phyloP scores from a whole-genome alignment of 2,888 invertebrate genomes.

The Parasteatoda lunata region DNA sequence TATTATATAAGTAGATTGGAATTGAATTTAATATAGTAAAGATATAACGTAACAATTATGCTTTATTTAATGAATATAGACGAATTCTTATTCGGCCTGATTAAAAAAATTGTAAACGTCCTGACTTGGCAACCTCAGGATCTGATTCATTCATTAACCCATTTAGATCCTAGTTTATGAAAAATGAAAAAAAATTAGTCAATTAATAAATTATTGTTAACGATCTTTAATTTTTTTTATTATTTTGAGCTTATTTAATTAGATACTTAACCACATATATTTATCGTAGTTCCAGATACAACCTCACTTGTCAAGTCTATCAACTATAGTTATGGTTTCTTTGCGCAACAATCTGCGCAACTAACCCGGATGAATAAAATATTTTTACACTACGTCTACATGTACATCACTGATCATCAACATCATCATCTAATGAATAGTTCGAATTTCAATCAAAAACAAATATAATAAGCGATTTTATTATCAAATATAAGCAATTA shows the following conservation, averaged over 20 bases:
- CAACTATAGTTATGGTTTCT: constrained; percentile 52
- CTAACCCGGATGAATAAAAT: constrained; percentile 62
- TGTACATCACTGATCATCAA: constrained; percentile 53
- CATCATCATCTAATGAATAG: constrained; percentile 50
- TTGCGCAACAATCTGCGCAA: constrained; percentile 68
- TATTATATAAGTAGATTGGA: too few species aligned
- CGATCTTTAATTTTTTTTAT: not conserved
- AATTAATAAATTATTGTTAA: not conserved
- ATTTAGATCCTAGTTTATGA: constrained; percentile 7
- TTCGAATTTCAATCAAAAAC: not conserved
- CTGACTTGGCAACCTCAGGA: constrained; percentile 66
- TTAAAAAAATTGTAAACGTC: constrained; percentile 58
- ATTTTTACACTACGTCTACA: constrained; percentile 59
- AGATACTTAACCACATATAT: constrained; percentile 52
- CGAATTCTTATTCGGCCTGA: constrained; percentile 48
- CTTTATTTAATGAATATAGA: too few species aligned
- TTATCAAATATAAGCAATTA: too few species aligned
- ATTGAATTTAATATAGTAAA: too few species aligned
- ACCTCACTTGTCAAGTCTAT: constrained; percentile 65
- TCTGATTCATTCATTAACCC: constrained; percentile 49
- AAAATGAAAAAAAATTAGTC: not conserved
- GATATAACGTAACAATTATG: too few species aligned
- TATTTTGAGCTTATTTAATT: constrained; percentile 11
- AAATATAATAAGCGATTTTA: too few species aligned
- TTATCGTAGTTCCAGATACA: constrained; percentile 45